Evolutionary conservation across 2,888 invertebrate species (phyloP), one percentile per base, ranked within the genome.

Genomic region (Euproctis similis): DNA sequence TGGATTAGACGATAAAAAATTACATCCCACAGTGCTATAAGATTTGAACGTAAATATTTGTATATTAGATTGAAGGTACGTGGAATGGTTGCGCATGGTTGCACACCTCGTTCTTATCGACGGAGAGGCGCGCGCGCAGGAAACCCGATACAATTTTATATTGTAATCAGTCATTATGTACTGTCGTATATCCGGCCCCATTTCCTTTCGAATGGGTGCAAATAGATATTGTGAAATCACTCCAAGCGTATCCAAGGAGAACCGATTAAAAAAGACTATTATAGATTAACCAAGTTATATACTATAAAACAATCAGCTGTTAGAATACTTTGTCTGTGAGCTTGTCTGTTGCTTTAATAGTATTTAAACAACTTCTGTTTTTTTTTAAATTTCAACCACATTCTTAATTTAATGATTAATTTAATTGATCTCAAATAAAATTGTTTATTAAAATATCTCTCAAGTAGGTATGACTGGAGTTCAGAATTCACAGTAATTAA

Each of bases 41-140:
- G 45, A 37, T 45, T 53, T 47, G 54, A 58, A 52, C 60, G 58
- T 65, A 61, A 74, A 75, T 69, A 71, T 77, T 77, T 59, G 66
- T 63, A 63, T 53, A 57, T 64, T 66, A 68, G 40, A 68, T 62
- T 46, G 59, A 59, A 48, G 53, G 46, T 53, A 66, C 66, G 65
- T 62, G 68, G 43, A 35, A 39, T 47, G 46, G 67, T 58, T 53
- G 31, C 60, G 71, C 56, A 35, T 42, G 51, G 53, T 38, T 53
- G 63, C 38, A 36, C 59, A 36, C 31, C 12, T 10, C 19, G 26
- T 10, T 1, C 24, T 17, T 12, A 7, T 14, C 6, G 14, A 14
- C 6, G 6, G 4, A 4, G 14, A 19, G 24, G 22, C 31, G 37
- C 31, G 42, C 51, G 51, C 38, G 34, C 28, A 63, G 61, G 67